Percentiles rank a stretch among this genome's conserved stretches.
phyloP scores from a whole-genome alignment of 2,888 invertebrate genomes.

The Trilocha varians region DNA sequence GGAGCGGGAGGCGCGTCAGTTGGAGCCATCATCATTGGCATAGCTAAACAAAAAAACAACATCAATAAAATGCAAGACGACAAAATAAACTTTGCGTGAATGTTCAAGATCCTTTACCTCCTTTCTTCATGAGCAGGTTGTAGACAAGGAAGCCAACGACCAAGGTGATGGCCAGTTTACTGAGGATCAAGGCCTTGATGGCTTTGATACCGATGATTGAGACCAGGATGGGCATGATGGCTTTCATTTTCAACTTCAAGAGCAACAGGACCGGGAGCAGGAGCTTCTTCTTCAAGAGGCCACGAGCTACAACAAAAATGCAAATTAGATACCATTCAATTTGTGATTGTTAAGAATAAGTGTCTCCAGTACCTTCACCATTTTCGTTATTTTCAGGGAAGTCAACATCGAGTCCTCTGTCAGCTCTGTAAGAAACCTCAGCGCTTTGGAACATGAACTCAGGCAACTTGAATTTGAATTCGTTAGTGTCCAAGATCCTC shows the following conservation, averaged over 20 bases:
- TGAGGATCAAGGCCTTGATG: conserved; percentile 86
- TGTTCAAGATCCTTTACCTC: conserved; percentile 56
- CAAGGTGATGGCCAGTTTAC: conserved; percentile 85
- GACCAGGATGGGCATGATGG: conserved; percentile 86
- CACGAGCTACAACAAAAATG: conserved; percentile 75
- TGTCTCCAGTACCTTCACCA: conserved; percentile 60
- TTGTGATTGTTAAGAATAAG: neutral
- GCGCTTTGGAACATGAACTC: conserved; percentile 79
- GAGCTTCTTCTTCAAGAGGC: conserved; percentile 87
- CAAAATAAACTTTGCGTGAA: neutral
- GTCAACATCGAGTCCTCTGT: conserved; percentile 77
- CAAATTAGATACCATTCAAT: conserved; percentile 6
- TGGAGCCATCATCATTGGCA: conserved; percentile 81
- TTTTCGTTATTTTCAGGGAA: conserved; percentile 69
- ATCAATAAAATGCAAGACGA: too few species aligned
- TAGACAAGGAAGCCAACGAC: conserved; percentile 87
- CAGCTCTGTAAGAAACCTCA: conserved; percentile 78
- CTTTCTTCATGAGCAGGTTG: conserved; percentile 82
- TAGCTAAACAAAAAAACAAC: conserved; percentile 52
- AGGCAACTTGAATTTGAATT: conserved; percentile 81
- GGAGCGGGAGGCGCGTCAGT: conserved; percentile 75
- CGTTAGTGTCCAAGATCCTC: conserved; percentile 81
- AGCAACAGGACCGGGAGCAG: conserved; percentile 84
- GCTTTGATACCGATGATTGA: conserved; percentile 86
- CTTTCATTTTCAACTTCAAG: conserved; percentile 87